These are phyloP conservation scores for Beaufortia kweichowensis DNA, from an alignment of 2,113 vertebrate genomes.

Conservation along the genomic window DNA sequence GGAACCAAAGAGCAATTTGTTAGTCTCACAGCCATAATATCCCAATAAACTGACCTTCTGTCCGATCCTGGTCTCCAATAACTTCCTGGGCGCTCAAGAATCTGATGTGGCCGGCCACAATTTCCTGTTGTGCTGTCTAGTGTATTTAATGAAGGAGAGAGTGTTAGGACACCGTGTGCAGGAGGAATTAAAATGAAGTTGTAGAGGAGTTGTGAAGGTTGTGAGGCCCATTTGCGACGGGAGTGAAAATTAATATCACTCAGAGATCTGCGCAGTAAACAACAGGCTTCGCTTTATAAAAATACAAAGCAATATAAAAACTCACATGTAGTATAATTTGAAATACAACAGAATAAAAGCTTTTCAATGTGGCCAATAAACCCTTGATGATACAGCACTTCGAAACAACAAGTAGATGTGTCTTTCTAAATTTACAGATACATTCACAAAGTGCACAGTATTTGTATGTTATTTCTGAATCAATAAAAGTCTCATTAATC, in stretches of 20 bases:
- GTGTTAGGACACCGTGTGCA: conserved; percentile 3
- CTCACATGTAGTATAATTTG: not conserved
- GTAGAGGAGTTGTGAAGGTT: conserved; percentile 39
- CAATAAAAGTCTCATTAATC: too few species aligned
- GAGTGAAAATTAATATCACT: conserved; percentile 25
- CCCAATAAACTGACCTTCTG: conserved; percentile 24
- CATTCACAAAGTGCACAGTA: not conserved
- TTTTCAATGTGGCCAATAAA: not conserved
- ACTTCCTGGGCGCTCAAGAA: conserved; percentile 6
- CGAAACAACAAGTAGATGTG: too few species aligned
- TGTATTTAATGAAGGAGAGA: conserved; percentile 36
- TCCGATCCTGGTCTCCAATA: conserved; percentile 19
- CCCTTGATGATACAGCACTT: not conserved
- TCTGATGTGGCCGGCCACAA: conserved; percentile 21
- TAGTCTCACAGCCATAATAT: conserved; percentile 12
- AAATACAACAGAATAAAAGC: not conserved
- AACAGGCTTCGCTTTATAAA: not conserved
- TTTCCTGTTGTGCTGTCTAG: conserved; percentile 38
- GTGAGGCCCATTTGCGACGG: not conserved
- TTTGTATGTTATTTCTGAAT: not conserved
- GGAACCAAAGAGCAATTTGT: not conserved
- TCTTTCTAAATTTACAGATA: not conserved
- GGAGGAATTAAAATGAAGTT: conserved; percentile 43
- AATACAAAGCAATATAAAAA: not conserved
- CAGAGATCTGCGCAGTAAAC: conserved; percentile 10